Conservation (phyloP, 2,113 vertebrate genomes). For the Empidonax traillii region DNA sequence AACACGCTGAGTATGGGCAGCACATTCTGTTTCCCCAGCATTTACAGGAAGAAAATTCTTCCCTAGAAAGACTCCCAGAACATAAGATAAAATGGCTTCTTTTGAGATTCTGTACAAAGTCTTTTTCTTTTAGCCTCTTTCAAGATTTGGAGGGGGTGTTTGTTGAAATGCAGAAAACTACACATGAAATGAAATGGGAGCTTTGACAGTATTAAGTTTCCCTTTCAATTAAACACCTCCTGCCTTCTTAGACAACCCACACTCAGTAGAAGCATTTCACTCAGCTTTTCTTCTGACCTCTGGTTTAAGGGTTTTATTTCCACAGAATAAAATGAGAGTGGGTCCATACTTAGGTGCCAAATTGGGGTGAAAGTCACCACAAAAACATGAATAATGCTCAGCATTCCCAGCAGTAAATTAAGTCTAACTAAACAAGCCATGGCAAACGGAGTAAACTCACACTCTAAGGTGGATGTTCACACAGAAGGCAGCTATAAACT, state of each 20-base stretch:
- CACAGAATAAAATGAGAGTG: neutral
- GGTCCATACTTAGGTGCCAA: neutral
- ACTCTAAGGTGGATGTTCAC: conserved; percentile 42
- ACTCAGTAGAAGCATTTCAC: neutral
- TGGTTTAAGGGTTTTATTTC: conserved; percentile 15
- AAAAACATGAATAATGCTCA: conserved; percentile 4
- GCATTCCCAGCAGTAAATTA: neutral
- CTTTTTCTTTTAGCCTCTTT: neutral
- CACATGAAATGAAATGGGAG: neutral
- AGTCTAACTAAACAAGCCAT: conserved; percentile 27
- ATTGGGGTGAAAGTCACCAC: neutral
- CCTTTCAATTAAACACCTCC: neutral
- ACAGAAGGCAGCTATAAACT: conserved; percentile 57
- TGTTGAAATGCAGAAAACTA: neutral
- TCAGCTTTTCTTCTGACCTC: conserved; percentile 17
- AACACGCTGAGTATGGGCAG: neutral
- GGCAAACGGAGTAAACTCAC: conserved; percentile 36
- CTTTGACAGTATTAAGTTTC: neutral
- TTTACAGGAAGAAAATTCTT: neutral
- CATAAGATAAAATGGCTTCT: neutral
- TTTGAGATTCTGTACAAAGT: neutral
- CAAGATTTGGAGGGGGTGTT: neutral
- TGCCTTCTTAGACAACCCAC: neutral
- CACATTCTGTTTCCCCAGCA: neutral
- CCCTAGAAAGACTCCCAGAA: neutral